Evolutionary conservation across 2,113 vertebrate species (phyloP), one percentile per base, ranked within the genome.

Genomic region (Varanus komodoensis): DNA sequence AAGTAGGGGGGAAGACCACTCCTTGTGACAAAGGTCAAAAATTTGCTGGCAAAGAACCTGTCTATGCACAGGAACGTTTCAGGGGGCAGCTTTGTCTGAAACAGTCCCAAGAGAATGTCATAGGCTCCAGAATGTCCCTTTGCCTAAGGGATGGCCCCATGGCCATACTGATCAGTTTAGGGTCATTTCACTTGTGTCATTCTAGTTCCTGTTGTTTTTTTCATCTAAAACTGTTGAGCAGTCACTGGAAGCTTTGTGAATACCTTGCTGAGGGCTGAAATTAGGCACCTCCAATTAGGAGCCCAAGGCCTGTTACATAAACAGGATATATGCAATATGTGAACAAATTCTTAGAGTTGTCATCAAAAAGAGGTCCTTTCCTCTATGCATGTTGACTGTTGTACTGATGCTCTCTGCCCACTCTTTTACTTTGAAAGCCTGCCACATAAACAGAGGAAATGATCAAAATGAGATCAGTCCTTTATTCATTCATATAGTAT

Each of bases 1-100:
- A 96, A 96, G 32, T 14, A 54, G 23, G 50, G 34, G 27, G 96
- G 94, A 95, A 95, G 95, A 93, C 95, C 92, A 92, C 90, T 95
- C 93, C 95, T 93, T 86, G 87, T 96, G 97, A 96, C 96, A 97
- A 97, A 97, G 97, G 97, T 98, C 97, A 97, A 94, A 96, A 93
- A 95, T 97, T 96, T 96, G 90, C 95, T 95, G 96, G 93, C 96
- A 96, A 93, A 92, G 57, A 94, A 95, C 91, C 92, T 95, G 94
- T 96, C 94, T 91, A 78, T 92, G 95, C 90, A 87, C 93, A 93
- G 80, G 93, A 93, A 87, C 83, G 90, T 94, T 80, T 96, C 92
- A 1, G 95, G 82, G 92, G 93, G 92, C 94, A 96, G 93, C 95
- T 95, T 95, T 97, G 96, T 96, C 92, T 94, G 61, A 84, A 78